phyloP scores from a whole-genome alignment of 2,888 invertebrate genomes.

The Heliothis peltigera region DNA sequence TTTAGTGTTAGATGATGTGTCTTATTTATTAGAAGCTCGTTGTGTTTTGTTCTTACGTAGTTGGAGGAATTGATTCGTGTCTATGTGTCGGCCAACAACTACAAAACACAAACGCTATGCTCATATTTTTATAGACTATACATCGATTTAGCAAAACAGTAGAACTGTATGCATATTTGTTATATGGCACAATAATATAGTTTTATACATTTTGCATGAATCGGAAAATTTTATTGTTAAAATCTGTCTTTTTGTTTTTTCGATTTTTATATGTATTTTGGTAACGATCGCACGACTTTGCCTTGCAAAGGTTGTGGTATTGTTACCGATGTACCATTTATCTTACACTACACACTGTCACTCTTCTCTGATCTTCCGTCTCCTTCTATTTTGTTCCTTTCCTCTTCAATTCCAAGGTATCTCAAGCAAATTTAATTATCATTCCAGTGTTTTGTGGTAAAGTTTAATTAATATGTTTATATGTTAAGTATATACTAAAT shows the following conservation, averaged over 20 bases:
- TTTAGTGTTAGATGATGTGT: constrained; percentile 70
- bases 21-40: constrained; percentile 61
- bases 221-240: constrained; percentile 35
- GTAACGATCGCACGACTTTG: constrained; percentile 44
- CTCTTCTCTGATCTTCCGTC: constrained; percentile 72
- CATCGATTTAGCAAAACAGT: constrained; percentile 50
- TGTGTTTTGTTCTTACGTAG: constrained; percentile 68
- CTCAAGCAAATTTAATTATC: constrained; percentile 89
- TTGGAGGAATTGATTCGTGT: constrained; percentile 54
- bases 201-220: constrained; percentile 59
- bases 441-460: constrained; percentile 74
- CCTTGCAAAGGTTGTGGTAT: constrained; percentile 19
- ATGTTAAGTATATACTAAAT: constrained; percentile 69
- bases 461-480: constrained; percentile 62
- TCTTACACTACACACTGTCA: constrained; percentile 67
- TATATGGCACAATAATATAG: constrained; percentile 58
- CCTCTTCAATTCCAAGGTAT: constrained; percentile 67
- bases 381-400: constrained; percentile 63
- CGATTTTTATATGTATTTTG: constrained; percentile 47
- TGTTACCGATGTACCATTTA: constrained; percentile 51
- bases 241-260: constrained; percentile 48
- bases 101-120: constrained; percentile 60
- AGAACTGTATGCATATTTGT: constrained; percentile 59
- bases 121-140: constrained; percentile 58
- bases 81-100: constrained; percentile 45